phyloP scores from a whole-genome alignment of 2,797 vertebrate species.

The Chloroceryle inda region DNA sequence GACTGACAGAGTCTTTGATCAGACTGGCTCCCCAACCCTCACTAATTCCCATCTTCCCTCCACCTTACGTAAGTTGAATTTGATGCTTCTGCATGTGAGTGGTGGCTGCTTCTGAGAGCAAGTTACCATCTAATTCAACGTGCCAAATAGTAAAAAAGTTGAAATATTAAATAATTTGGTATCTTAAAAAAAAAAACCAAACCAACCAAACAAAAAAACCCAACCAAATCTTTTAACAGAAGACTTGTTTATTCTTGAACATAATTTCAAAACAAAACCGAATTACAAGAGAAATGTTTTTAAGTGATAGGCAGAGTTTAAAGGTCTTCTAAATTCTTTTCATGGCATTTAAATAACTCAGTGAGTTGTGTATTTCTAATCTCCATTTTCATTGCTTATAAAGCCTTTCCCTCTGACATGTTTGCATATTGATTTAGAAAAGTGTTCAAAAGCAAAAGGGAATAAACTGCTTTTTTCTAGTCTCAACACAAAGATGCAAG shows the following conservation, averaged over 20 bases:
- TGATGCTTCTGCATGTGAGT: not conserved
- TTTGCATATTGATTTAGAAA: not conserved
- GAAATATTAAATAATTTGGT: not conserved
- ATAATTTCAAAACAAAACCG: not conserved
- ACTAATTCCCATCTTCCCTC: not conserved
- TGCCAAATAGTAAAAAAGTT: not conserved
- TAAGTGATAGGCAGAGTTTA: not conserved
- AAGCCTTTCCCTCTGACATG: not conserved
- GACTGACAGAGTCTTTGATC: not conserved
- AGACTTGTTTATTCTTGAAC: not conserved
- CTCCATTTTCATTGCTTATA: not conserved
- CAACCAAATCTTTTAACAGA: not conserved
- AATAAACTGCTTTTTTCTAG: not conserved
- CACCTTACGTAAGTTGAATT: not conserved
- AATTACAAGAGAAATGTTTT: not conserved
- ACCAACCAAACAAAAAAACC: no score
- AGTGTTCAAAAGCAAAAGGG: not conserved
- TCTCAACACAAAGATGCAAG: not conserved
- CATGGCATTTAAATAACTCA: not conserved
- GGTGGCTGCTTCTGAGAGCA: not conserved
- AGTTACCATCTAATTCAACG: not conserved
- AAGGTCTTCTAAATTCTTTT: constrained; percentile 19
- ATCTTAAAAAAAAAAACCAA: not conserved
- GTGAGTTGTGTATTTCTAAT: not conserved
- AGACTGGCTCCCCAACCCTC: not conserved